phyloP scores from a whole-genome alignment of 2,113 vertebrate species.

The Salminus brasiliensis region DNA sequence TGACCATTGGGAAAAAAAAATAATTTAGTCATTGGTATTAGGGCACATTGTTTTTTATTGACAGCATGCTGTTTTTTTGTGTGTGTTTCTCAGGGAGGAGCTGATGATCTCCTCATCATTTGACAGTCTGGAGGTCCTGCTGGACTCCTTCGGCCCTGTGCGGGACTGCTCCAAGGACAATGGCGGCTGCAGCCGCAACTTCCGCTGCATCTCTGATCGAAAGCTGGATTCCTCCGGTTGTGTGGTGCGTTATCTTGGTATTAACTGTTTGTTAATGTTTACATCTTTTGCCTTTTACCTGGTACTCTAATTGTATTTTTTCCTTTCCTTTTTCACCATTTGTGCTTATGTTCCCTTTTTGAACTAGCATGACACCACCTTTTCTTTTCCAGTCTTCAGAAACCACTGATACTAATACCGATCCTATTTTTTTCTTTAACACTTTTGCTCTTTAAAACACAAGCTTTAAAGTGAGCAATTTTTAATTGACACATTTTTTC shows the following conservation, averaged over 20 bases:
- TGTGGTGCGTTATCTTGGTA: conserved; percentile 80
- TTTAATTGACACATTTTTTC: too few relatives aligned
- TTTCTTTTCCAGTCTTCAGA: too few relatives aligned
- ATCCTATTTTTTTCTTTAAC: too few relatives aligned
- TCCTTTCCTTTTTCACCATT: neutral
- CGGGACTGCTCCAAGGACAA: conserved; percentile 96
- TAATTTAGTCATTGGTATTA: too few relatives aligned
- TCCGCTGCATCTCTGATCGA: conserved; percentile 94
- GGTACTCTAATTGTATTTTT: neutral
- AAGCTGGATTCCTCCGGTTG: conserved; percentile 96
- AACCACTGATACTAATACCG: too few relatives aligned
- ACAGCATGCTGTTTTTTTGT: neutral
- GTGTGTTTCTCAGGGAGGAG: conserved; percentile 84
- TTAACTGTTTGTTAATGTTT: too few relatives aligned
- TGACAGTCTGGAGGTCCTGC: conserved; percentile 94
- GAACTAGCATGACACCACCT: too few relatives aligned
- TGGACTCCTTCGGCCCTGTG: conserved; percentile 96
- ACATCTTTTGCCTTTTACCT: neutral
- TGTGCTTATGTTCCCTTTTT: too few relatives aligned
- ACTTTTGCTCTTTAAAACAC: too few relatives aligned
- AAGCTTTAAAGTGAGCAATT: too few relatives aligned
- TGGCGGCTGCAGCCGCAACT: conserved; percentile 96
- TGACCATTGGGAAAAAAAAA: too few relatives aligned
- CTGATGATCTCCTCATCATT: conserved; percentile 98
- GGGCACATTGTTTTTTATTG: too few relatives aligned